These are phyloP conservation scores for Steinernema scapterisci DNA, from an alignment of 2,888 invertebrate species.

Conservation along the genomic window DNA sequence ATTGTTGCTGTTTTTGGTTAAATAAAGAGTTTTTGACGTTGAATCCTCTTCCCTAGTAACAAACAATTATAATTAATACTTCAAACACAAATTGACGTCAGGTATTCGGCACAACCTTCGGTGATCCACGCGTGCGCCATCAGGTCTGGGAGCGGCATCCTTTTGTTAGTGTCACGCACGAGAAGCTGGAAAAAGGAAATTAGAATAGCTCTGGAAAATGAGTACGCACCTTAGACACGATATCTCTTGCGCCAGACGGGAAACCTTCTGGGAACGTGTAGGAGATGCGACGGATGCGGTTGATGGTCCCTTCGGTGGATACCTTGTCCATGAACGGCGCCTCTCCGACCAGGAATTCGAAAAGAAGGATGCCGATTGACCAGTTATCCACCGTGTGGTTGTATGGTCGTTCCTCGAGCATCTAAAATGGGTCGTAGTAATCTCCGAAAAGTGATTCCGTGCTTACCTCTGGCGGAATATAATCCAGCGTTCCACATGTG, in stretches of 20 bases:
- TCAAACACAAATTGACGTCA: too few relatives aligned
- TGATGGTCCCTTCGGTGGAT: background rate
- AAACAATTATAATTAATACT: too few relatives aligned
- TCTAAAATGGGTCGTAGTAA: slow-evolving; percentile 72
- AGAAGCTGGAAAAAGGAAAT: background rate
- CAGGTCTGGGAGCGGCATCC: background rate
- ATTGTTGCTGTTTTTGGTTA: too few relatives aligned
- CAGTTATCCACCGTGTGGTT: slow-evolving; percentile 80
- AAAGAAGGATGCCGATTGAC: slow-evolving; percentile 91
- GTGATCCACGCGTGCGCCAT: background rate
- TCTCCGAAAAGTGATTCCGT: slow-evolving; percentile 62
- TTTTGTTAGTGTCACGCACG: background rate
- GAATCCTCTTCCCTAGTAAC: too few relatives aligned
- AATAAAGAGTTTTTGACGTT: too few relatives aligned
- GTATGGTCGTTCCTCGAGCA: slow-evolving; percentile 74
- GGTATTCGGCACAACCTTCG: background rate
- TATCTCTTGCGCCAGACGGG: background rate
- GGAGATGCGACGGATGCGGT: background rate
- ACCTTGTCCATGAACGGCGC: slow-evolving; percentile 79
- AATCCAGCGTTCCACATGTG: slow-evolving; percentile 6
- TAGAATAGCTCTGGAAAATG: background rate
- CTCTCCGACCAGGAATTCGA: slow-evolving; percentile 86
- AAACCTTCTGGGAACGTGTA: background rate
- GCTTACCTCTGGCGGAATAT: slow-evolving; percentile 24
- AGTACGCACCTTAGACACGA: background rate